phyloP scores from a whole-genome alignment of 2,888 invertebrate genomes.

The Ypsolopha sequella region DNA sequence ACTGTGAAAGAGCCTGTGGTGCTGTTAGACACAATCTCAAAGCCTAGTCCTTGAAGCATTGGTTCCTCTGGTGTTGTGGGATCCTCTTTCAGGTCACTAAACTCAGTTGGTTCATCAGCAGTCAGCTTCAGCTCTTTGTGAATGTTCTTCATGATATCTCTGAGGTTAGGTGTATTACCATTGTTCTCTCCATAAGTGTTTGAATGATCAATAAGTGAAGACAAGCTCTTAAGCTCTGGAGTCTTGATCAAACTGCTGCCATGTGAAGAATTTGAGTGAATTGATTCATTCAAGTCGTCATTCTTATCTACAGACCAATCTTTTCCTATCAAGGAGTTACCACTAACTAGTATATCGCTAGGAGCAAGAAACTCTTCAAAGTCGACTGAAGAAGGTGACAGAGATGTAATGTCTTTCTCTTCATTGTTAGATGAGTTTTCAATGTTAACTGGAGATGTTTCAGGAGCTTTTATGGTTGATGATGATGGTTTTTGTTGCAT shows the following conservation, averaged over 20 bases:
- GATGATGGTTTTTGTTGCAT: neutral
- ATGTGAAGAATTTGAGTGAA: slow-evolving; percentile 64
- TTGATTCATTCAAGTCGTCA: slow-evolving; percentile 59
- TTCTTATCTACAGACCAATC: slow-evolving; percentile 76
- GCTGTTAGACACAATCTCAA: slow-evolving; percentile 69
- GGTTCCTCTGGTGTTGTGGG: slow-evolving; percentile 45
- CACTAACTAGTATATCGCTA: slow-evolving; percentile 50
- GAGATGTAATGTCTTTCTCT: slow-evolving; percentile 20
- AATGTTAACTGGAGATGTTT: neutral
- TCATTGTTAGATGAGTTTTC: neutral
- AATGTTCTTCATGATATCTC: slow-evolving; percentile 71
- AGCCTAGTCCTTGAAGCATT: slow-evolving; percentile 61
- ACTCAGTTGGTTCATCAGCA: slow-evolving; percentile 33
- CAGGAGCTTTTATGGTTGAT: neutral
- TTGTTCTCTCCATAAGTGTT: slow-evolving; percentile 40
- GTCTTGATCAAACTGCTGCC: slow-evolving; percentile 64
- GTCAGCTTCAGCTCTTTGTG: slow-evolving; percentile 52
- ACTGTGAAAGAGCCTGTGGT: slow-evolving; percentile 65
- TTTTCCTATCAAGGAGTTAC: slow-evolving; percentile 75
- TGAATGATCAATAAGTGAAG: slow-evolving; percentile 51
- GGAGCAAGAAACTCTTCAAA: slow-evolving; percentile 43
- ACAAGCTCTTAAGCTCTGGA: slow-evolving; percentile 58
- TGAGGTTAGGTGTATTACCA: slow-evolving; percentile 59
- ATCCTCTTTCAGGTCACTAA: slow-evolving; percentile 33
- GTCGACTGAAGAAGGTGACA: slow-evolving; percentile 40